These are phyloP conservation scores for Odocoileus virginianus DNA, from an alignment of 2,113 vertebrate genomes.

Conservation along the genomic window DNA sequence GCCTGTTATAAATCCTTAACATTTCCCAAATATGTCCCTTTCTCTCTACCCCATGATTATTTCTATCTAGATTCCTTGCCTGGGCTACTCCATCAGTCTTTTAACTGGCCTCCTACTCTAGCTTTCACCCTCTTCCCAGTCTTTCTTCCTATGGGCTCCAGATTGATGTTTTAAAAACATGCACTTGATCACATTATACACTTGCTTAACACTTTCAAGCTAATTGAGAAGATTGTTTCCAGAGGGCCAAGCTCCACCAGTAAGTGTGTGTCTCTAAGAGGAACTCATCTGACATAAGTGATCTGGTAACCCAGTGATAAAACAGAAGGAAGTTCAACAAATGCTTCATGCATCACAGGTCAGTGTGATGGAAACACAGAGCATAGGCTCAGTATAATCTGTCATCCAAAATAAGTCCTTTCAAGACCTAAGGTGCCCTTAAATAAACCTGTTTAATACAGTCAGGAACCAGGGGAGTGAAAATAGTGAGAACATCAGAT, in stretches of 20 bases:
- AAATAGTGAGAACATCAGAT: slow-evolving; percentile 68
- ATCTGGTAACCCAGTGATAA: not conserved
- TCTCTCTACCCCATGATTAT: not conserved
- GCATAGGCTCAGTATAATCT: not conserved
- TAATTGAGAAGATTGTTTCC: not conserved
- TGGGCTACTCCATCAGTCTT: not conserved
- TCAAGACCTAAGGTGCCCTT: slow-evolving; percentile 61
- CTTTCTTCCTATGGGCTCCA: not conserved
- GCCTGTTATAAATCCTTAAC: not conserved
- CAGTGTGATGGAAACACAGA: slow-evolving; percentile 44
- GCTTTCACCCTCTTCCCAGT: not conserved
- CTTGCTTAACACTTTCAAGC: not conserved
- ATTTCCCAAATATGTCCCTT: not conserved
- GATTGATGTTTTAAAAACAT: not conserved
- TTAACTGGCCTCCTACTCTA: not conserved
- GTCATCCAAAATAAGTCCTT: slow-evolving; percentile 30
- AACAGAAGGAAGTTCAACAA: slow-evolving; percentile 28
- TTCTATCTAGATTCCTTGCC: not conserved
- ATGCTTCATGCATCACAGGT: not conserved
- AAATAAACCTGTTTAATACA: slow-evolving; percentile 66
- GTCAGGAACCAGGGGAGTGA: slow-evolving; percentile 68
- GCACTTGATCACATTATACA: not conserved
- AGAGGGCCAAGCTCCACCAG: not conserved
- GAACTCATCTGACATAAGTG: not conserved
- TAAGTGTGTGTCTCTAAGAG: not conserved